phyloP scores from a whole-genome alignment of 2,888 invertebrate genomes.

The Cantharis lateralis region DNA sequence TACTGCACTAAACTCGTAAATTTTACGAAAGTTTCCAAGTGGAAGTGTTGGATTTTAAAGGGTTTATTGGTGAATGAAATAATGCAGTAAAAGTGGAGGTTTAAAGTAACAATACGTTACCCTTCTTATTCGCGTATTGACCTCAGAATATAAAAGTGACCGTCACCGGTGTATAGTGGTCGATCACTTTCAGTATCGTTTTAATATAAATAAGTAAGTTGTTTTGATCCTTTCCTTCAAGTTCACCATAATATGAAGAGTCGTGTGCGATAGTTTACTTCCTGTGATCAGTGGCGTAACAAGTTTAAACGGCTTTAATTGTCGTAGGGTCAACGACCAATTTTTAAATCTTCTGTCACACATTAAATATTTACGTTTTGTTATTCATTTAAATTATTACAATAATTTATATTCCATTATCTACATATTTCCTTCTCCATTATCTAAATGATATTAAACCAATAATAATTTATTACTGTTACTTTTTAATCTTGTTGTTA shows the following conservation, averaged over 20 bases:
- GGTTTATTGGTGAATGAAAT: neutral
- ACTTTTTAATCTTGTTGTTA: neutral
- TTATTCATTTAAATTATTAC: neutral
- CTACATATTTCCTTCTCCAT: neutral
- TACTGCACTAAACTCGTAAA: conserved; percentile 3
- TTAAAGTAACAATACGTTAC: neutral
- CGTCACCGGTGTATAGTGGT: neutral
- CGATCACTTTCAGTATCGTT: neutral
- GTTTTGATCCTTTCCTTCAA: neutral
- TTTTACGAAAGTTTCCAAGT: neutral
- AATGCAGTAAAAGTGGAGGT: neutral
- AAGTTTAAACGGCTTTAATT: neutral
- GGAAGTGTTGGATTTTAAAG: conserved; percentile 2
- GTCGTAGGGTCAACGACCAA: neutral
- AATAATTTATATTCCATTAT: neutral
- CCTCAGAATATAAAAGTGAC: conserved; percentile 1
- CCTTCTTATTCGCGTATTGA: conserved; percentile 2
- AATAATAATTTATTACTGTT: neutral
- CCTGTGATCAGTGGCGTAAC: neutral
- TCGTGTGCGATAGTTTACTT: neutral
- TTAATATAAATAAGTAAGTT: neutral
- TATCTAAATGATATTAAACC: neutral
- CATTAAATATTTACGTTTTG: neutral
- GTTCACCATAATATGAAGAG: neutral
- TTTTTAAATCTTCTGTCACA: neutral